Percentiles rank a stretch among this genome's conserved stretches.
These are phyloP conservation scores for Zaprionus camerounensis DNA, from an alignment of 1,140 invertebrate species.

Conservation along the genomic window DNA sequence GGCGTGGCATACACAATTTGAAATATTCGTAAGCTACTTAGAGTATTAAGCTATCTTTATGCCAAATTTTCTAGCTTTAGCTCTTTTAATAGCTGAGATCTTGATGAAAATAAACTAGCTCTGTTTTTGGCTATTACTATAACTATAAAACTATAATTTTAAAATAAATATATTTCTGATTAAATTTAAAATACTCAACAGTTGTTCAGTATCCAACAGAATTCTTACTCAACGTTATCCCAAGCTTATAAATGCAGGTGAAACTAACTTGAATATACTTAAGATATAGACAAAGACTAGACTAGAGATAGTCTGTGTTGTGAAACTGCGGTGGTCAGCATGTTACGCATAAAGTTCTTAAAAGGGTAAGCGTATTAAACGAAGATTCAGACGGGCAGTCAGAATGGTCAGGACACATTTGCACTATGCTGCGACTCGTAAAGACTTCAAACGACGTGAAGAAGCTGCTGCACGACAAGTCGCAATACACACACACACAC, in stretches of 20 bases:
- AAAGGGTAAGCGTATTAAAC: conserved; percentile 13
- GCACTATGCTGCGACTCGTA: conserved; percentile 48
- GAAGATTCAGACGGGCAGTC: not conserved
- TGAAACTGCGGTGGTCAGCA: not conserved
- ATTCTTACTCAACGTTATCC: not conserved
- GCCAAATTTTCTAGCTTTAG: no score
- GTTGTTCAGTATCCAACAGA: not conserved
- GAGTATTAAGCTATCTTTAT: no score
- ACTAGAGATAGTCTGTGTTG: no score
- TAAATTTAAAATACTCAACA: not conserved
- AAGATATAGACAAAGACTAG: not conserved
- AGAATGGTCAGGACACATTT: conserved; percentile 38
- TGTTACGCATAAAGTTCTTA: not conserved
- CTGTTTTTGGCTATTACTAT: no score
- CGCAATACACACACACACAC: conserved; percentile 1
- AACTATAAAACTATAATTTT: no score
- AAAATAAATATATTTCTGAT: no score
- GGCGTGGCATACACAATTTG: no score
- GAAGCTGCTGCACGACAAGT: conserved; percentile 47
- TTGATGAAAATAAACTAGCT: no score
- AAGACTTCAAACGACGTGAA: conserved; percentile 65
- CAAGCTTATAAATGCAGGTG: not conserved
- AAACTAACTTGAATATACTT: not conserved
- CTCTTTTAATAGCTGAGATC: no score
- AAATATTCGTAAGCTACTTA: no score